These are phyloP conservation scores for Uropetala carovei DNA, from an alignment of 2,888 invertebrate species.

Conservation along the genomic window DNA sequence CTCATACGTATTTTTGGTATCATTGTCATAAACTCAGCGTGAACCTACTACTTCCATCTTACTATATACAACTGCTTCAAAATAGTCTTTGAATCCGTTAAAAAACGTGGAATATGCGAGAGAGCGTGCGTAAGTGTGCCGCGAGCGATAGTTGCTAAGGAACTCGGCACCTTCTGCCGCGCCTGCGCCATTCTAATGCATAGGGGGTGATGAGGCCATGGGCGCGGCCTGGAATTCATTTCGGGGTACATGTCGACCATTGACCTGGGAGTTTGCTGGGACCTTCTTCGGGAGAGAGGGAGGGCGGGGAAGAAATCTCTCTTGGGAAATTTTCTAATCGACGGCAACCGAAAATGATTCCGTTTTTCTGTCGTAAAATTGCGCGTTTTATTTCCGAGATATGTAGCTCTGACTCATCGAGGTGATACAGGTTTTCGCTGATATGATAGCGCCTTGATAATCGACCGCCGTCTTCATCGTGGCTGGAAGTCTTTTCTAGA, in stretches of 20 bases:
- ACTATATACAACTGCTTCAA: not conserved
- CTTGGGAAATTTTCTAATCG: constrained; percentile 38
- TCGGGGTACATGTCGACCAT: constrained; percentile 8
- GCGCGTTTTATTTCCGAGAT: not conserved
- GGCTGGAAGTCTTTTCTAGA: too few relatives aligned
- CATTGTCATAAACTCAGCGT: too few relatives aligned
- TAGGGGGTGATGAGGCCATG: constrained; percentile 16
- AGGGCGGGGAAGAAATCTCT: not conserved
- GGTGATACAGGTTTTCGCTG: not conserved
- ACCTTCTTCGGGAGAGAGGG: not conserved
- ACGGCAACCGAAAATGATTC: constrained; percentile 44
- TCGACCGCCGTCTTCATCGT: not conserved
- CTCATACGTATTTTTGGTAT: too few relatives aligned
- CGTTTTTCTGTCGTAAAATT: not conserved
- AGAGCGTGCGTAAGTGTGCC: not conserved
- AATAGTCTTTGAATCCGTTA: not conserved
- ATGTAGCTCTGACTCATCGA: not conserved
- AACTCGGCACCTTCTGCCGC: not conserved
- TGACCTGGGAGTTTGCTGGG: not conserved
- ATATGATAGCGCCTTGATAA: not conserved
- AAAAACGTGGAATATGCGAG: not conserved
- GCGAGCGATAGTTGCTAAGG: constrained; percentile 18
- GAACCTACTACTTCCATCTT: not conserved
- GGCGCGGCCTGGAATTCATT: constrained; percentile 28
- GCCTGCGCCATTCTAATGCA: not conserved